Base-by-base conservation (phyloP, 2,888 invertebrate genomes). In the Amblyjoppa proteus region DNA sequence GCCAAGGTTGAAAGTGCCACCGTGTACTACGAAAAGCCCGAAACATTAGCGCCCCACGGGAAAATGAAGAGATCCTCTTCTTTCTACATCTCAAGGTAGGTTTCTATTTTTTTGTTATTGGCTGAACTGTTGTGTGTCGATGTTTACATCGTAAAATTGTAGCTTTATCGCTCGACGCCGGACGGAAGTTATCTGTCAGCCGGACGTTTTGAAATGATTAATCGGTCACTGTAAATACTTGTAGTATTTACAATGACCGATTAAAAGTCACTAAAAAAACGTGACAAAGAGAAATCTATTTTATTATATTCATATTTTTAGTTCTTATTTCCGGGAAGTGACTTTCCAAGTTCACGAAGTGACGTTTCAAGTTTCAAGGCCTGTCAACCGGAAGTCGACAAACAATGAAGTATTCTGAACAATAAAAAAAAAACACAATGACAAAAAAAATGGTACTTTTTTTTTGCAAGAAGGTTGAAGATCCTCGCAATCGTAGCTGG, bases 31-130 rank as follows among this genome's bases (percentile, higher is more conserved):
- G 86, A 87, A 90, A 64, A 87, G 87, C 87, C 83, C 89, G 91
- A 92, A 94, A 93, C 91, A 94, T 94, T 94, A 93, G 92, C 92
- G 91, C 88, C 88, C 90, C 91, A 92, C 91, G 90, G 89, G 92
- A 93, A 92, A 92, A 94, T 93, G 94, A 93, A 89, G 92, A 93
- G 87, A 90, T 91, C 89, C 90, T 93, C 90, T 92, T 91, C 89
- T 89, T 93, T 91, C 92, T 93, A 90, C 93, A 91, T 87, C 90
- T 93, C 90, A 93, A 94, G 93, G 94, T 93, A 93, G 84, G 74
- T 51, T 77, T 73, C 25, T 13, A 53, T 66, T 13, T 76, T 64
- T 70, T 53, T 51, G n/a, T 3, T 41, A 41, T 31, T 20, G 16
- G 16, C 51, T 45, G 70, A 3, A 31, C 11, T 20, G 0, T 34